These are phyloP conservation scores for Podocnemis expansa DNA, from an alignment of 2,113 vertebrate genomes.

Conservation along the genomic window DNA sequence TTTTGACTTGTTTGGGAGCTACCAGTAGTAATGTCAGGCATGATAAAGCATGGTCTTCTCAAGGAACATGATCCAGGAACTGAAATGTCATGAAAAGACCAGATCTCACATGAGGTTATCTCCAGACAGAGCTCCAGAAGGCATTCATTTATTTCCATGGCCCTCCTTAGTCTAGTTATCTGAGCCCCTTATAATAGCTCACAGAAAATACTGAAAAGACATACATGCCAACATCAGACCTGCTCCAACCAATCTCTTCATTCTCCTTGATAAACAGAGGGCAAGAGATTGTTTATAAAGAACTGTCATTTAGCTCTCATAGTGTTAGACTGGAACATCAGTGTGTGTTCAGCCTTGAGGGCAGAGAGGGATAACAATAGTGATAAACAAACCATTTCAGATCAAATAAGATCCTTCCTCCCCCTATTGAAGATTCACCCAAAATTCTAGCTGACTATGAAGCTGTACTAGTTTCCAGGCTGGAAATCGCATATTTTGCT, in stretches of 20 bases:
- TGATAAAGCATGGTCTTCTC: neutral
- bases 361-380: too few relatives aligned
- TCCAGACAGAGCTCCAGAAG: neutral
- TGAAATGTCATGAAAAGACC: neutral
- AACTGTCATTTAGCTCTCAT: neutral
- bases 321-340: neutral
- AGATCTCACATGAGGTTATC: neutral
- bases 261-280: neutral
- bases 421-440: neutral
- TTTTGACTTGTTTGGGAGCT: neutral
- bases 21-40: neutral
- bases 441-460: neutral
- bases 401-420: too few relatives aligned
- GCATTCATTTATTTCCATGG: neutral
- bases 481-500: neutral
- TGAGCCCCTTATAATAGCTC: neutral
- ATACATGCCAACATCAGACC: neutral
- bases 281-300: neutral
- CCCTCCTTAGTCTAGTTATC: neutral
- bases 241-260: neutral
- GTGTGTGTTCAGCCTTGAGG: neutral
- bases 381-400: too few relatives aligned
- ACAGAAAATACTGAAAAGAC: neutral
- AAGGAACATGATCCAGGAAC: neutral
- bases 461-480: neutral